Evolutionary conservation across 2,113 vertebrate genomes (phyloP).

Genomic region (Nyctibius bracteatus): DNA sequence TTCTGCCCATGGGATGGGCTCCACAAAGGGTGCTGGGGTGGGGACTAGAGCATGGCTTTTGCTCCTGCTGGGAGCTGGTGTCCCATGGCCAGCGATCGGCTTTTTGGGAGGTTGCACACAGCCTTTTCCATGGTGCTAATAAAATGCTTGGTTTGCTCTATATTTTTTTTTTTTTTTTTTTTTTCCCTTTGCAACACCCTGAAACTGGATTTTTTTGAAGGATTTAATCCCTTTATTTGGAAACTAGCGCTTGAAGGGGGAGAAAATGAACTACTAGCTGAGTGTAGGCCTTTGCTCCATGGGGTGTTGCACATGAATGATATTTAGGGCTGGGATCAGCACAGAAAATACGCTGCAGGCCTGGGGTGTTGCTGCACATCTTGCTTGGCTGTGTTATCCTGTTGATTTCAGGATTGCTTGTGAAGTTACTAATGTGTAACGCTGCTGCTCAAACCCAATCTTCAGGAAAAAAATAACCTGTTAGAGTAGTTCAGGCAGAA

Average conservation of each 20-base stretch:
- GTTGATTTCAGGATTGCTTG: background rate
- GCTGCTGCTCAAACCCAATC: background rate
- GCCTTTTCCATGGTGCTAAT: background rate
- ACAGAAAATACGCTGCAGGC: background rate
- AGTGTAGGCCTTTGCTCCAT: accelerated
- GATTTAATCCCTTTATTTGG: background rate
- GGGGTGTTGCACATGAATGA: background rate
- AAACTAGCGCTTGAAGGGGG: background rate
- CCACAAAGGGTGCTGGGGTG: background rate
- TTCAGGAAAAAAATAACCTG: background rate
- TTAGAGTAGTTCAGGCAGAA: background rate
- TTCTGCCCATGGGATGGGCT: background rate
- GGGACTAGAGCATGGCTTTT: background rate
- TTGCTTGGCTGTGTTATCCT: background rate
- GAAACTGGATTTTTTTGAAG: background rate
- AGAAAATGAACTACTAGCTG: background rate
- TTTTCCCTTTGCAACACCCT: background rate
- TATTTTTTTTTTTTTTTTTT: too few species aligned
- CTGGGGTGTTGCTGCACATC: accelerated
- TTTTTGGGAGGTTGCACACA: background rate
- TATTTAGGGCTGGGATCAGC: background rate
- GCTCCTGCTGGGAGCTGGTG: background rate
- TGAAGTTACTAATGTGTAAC: background rate
- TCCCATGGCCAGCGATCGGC: background rate
- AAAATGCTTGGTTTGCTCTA: background rate